Percentiles rank a stretch among this genome's conserved stretches.
phyloP scores from a whole-genome alignment of 2,797 vertebrate genomes.

The Leontopithecus rosalia region DNA sequence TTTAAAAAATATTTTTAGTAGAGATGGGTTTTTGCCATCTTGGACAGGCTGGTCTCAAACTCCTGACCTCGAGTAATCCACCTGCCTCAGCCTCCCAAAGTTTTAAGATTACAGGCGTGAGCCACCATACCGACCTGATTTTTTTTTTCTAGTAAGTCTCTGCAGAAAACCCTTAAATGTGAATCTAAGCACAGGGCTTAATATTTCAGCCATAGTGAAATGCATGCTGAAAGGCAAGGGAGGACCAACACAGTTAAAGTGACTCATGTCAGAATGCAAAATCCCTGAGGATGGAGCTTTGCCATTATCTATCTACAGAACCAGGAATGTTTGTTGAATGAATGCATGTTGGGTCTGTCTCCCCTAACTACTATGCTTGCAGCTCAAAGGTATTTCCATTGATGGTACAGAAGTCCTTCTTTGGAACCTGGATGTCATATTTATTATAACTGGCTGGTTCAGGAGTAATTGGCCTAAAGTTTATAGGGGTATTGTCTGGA shows the following conservation, averaged over 20 bases:
- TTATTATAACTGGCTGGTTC: slow-evolving; percentile 46
- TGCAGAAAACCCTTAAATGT: slow-evolving; percentile 42
- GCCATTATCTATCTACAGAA: not conserved
- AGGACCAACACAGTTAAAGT: not conserved
- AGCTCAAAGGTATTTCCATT: slow-evolving; percentile 64
- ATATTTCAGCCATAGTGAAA: not conserved
- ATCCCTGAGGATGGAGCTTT: not conserved
- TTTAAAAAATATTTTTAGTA: not conserved
- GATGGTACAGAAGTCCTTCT: slow-evolving; percentile 57
- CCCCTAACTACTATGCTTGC: slow-evolving; percentile 79
- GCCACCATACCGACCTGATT: too few relatives aligned
- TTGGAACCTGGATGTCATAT: slow-evolving; percentile 53
- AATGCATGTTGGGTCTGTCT: not conserved
- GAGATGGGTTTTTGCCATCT: not conserved
- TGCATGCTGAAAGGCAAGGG: not conserved
- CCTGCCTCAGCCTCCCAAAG: not conserved
- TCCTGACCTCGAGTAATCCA: not conserved
- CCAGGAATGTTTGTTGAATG: not conserved
- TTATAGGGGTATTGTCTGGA: not conserved
- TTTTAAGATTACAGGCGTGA: not conserved
- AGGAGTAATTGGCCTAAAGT: slow-evolving; percentile 32
- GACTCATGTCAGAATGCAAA: not conserved
- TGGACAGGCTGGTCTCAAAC: not conserved
- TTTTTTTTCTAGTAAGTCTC: not conserved
- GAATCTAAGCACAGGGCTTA: not conserved